Evolutionary conservation across 1,140 invertebrate genomes (phyloP), one percentile per base, ranked within the genome.

Genomic region (Bombus polaris): DNA sequence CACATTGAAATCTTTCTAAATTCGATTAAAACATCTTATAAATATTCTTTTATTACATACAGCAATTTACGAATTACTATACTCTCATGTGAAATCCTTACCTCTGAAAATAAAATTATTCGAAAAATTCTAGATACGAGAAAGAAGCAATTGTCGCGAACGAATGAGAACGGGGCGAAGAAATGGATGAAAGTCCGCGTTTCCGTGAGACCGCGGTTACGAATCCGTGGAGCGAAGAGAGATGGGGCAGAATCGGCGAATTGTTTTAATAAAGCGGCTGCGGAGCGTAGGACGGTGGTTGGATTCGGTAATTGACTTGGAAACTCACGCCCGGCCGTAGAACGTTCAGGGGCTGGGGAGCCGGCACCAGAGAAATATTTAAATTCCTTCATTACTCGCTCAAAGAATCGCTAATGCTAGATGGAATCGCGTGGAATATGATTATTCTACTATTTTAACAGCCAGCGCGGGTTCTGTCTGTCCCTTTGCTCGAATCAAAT

Each of bases 221-320:
- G 81, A 82, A 83, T 71, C 68, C 53, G 83, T 53, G 18, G 44
- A 72, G 53, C 66, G 59, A 15, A 71, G 79, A 76, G 83, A 80
- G 82, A 68, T 62, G 86, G 73, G 65, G 70, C 79, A 81, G 81
- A 86, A 90, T 92, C 89, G 87, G 89, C 89, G 91, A 93, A 93
- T 93, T 93, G 92, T 94, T 94, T 94, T 93, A 94, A 94, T 94
- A 93, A 94, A 93, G 92, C 91, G 87, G 87, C 89, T 89, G 87
- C 86, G 88, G 89, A 91, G 88, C 88, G 85, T 84, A 88, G 81
- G 88, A 92, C 91, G 92, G 90, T 92, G 91, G 89, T 93, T 92
- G 91, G 93, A 94, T 94, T 92, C 90, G 91, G 93, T 93, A 94
- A 94, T 94, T 94, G 93, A 94, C 92, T 94, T 93, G 93, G 93